Evolutionary conservation across 2,113 vertebrate genomes (phyloP).

Genomic region (Xiphophorus maculatus): DNA sequence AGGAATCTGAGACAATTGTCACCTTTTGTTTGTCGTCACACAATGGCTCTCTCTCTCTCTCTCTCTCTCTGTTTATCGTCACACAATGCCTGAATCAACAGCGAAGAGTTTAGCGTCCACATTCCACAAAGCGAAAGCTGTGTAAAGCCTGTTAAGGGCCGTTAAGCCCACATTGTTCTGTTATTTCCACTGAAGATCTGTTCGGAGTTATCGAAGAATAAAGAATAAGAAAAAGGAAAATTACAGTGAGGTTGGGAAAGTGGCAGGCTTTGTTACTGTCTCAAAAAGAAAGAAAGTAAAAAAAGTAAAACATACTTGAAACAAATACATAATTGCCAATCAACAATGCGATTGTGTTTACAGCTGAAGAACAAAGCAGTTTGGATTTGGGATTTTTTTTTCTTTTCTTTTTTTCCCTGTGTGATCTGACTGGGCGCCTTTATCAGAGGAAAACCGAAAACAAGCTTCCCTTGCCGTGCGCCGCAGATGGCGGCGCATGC

Average conservation of each 20-base stretch:
- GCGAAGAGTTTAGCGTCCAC: not conserved
- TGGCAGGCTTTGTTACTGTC: not conserved
- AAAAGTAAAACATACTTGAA: not conserved
- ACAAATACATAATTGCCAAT: not conserved
- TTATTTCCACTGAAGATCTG: not conserved
- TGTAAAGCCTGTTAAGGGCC: not conserved
- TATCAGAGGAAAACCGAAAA: rapidly evolving
- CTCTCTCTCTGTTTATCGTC: not conserved
- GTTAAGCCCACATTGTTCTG: not conserved
- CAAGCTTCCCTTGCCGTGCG: not conserved
- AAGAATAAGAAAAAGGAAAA: not conserved
- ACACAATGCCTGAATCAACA: not conserved
- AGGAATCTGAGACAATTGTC: not conserved
- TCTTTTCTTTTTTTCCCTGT: not conserved
- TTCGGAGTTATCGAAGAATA: not conserved
- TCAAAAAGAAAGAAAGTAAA: not conserved
- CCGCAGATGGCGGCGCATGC: not conserved
- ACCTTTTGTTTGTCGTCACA: not conserved
- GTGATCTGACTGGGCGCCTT: not conserved
- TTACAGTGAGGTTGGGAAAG: not conserved
- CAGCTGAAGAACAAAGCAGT: not conserved
- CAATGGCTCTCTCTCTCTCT: not conserved
- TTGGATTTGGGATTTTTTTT: not conserved
- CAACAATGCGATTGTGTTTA: not conserved
- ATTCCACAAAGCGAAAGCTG: not conserved